Percentiles rank a stretch among this genome's conserved stretches.
Evolutionary conservation across 1,140 invertebrate species (phyloP).

Genomic region (Trichonephila clavata): DNA sequence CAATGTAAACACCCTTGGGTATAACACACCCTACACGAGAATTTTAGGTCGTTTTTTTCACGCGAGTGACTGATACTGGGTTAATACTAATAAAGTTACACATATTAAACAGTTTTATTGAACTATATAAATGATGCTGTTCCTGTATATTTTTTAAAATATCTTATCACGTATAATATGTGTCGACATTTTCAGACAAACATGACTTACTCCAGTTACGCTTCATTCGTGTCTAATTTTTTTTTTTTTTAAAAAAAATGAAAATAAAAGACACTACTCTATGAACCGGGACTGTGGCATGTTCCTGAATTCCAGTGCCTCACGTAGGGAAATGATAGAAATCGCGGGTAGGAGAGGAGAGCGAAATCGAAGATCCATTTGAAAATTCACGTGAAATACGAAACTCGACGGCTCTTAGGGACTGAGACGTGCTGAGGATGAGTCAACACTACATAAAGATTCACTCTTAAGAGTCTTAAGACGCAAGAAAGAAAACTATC

Average conservation of each 20-base stretch:
- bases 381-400: constrained; percentile 32
- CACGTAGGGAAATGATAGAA: constrained; percentile 58
- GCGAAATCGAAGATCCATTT: constrained; percentile 20
- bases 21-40: too few relatives aligned
- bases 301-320: not conserved
- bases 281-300: not conserved
- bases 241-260: too few relatives aligned
- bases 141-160: too few relatives aligned
- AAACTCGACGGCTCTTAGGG: constrained; percentile 42
- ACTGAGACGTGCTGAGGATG: constrained; percentile 17
- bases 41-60: too few relatives aligned
- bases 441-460: constrained; percentile 44
- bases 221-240: not conserved
- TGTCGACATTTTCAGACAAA: not conserved
- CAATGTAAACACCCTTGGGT: too few relatives aligned
- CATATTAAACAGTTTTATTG: too few relatives aligned
- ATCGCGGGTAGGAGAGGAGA: not conserved
- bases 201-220: not conserved
- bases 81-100: too few relatives aligned
- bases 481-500: not conserved
- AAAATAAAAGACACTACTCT: not conserved
- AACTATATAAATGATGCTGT: too few relatives aligned
- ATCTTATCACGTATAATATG: not conserved
- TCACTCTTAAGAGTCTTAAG: constrained; percentile 19
- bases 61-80: too few relatives aligned